These are phyloP conservation scores for Nycticebus coucang DNA, from an alignment of 2,113 vertebrate species.

Conservation along the genomic window DNA sequence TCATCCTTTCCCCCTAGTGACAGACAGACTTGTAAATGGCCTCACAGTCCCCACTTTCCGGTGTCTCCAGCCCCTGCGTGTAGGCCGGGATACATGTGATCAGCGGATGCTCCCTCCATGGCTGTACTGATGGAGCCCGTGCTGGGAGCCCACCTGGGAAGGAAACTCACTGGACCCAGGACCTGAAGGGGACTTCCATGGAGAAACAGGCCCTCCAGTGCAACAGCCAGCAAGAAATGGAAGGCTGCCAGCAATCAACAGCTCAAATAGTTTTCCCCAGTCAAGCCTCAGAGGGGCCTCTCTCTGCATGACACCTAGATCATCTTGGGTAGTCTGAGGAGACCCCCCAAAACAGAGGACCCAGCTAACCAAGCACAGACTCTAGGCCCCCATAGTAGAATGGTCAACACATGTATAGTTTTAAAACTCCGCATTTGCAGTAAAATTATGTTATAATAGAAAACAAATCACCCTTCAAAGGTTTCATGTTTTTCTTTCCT, in stretches of 20 bases:
- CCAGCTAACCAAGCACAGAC: accelerated
- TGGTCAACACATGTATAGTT: background rate
- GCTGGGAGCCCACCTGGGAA: background rate
- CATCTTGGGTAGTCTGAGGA: background rate
- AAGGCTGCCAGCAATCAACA: background rate
- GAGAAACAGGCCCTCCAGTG: background rate
- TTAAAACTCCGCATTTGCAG: background rate
- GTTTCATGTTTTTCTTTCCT: background rate
- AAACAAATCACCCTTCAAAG: background rate
- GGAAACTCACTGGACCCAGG: background rate
- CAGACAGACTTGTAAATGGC: too few relatives aligned
- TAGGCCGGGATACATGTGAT: background rate
- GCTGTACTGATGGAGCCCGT: background rate
- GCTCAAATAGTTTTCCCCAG: background rate
- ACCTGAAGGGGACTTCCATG: background rate
- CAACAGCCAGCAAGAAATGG: background rate
- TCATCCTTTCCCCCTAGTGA: background rate
- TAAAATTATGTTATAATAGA: background rate
- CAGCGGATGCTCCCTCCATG: background rate
- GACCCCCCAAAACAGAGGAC: background rate
- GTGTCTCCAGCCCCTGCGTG: too few relatives aligned
- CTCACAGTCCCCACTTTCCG: too few relatives aligned
- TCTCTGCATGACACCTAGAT: too few relatives aligned
- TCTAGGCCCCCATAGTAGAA: background rate
- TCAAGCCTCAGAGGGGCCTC: background rate